phyloP scores from a whole-genome alignment of 2,113 vertebrate species.

The Nicator chloris region DNA sequence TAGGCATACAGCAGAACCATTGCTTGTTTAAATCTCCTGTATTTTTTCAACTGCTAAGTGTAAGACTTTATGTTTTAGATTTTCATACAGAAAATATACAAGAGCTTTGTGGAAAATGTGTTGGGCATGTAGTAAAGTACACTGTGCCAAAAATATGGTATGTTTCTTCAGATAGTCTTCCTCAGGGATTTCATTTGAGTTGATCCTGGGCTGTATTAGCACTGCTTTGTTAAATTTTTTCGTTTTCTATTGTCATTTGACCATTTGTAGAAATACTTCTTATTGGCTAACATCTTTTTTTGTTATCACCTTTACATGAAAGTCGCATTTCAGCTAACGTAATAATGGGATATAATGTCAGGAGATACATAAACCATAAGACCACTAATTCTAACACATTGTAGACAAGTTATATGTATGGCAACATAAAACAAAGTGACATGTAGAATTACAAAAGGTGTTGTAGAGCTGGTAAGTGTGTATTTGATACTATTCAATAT shows the following conservation, averaged over 20 bases:
- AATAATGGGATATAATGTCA: background rate
- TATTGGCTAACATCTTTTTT: constrained; percentile 7
- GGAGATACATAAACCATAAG: constrained; percentile 35
- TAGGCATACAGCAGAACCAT: background rate
- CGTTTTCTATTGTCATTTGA: constrained; percentile 26
- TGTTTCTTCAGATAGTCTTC: constrained; percentile 15
- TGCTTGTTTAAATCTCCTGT: constrained; percentile 34
- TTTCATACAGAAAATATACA: constrained; percentile 59
- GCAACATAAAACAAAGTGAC: constrained; percentile 12
- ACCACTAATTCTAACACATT: constrained; percentile 25
- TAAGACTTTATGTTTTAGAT: constrained; percentile 31
- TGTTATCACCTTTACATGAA: constrained; percentile 5
- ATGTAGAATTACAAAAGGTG: background rate
- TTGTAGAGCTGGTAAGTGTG: background rate
- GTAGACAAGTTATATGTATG: background rate
- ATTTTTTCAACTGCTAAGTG: constrained; percentile 46
- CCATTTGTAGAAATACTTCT: constrained; percentile 27
- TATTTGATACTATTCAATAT: background rate
- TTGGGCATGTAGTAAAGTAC: background rate
- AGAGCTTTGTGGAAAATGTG: constrained; percentile 43
- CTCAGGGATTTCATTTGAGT: constrained; percentile 6
- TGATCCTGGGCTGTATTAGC: background rate
- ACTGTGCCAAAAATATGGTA: background rate
- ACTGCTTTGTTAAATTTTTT: constrained; percentile 44
- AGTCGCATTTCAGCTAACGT: constrained; percentile 10